Evolutionary conservation across 2,888 invertebrate genomes (phyloP).

Genomic region (Iphiclides podalirius): DNA sequence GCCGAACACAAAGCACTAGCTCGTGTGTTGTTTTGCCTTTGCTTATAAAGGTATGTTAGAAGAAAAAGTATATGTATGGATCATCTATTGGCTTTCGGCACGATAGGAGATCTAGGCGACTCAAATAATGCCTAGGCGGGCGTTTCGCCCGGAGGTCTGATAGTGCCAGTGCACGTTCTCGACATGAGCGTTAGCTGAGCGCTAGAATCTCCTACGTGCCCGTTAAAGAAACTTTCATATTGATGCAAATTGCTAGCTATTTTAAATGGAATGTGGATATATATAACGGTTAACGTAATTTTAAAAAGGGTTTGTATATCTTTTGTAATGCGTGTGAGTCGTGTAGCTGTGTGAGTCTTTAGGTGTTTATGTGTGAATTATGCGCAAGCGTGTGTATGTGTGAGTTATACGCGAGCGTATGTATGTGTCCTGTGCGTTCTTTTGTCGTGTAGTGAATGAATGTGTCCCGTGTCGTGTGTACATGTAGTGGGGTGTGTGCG

Average conservation of each 20-base stretch:
- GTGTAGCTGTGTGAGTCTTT: conserved; percentile 30
- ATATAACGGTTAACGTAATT: conserved; percentile 51
- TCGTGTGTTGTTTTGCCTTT: conserved; percentile 15
- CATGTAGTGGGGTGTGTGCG: conserved; percentile 25
- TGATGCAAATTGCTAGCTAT: conserved; percentile 66
- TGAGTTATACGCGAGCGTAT: too few species aligned
- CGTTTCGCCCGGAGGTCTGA: conserved; percentile 35
- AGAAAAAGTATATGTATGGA: background rate
- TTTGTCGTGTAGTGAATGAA: conserved; percentile 30
- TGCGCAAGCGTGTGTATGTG: conserved; percentile 26
- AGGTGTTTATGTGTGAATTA: conserved; percentile 30
- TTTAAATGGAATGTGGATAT: conserved; percentile 55
- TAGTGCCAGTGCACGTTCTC: conserved; percentile 33
- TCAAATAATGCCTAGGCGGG: conserved; percentile 32
- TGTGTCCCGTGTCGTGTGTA: conserved; percentile 30
- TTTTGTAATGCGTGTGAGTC: conserved; percentile 48
- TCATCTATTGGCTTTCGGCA: conserved; percentile 4
- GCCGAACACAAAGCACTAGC: conserved; percentile 14
- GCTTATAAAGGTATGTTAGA: conserved; percentile 4
- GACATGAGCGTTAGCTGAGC: conserved; percentile 35
- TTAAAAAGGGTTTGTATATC: conserved; percentile 75
- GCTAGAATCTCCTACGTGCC: conserved; percentile 38
- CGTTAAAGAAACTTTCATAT: conserved; percentile 60
- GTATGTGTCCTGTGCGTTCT: background rate
- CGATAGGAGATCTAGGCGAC: conserved; percentile 30